Conservation (phyloP, 2,888 invertebrate genomes). For the Flexamia atlantica region DNA sequence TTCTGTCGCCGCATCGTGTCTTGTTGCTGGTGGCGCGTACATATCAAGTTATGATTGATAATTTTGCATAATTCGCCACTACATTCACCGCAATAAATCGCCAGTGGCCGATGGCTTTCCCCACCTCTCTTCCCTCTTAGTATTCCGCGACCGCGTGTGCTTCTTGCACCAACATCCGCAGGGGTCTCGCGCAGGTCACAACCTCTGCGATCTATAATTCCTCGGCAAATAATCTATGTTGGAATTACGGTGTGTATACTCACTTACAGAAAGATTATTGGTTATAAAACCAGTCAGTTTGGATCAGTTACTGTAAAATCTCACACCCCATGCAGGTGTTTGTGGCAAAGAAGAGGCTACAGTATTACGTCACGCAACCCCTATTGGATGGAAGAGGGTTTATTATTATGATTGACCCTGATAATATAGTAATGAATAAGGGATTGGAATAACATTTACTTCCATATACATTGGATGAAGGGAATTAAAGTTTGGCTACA, state of each 20-base stretch:
- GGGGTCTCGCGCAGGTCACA: conserved; percentile 3
- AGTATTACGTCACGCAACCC: too few species aligned
- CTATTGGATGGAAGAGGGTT: too few species aligned
- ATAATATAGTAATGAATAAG: too few species aligned
- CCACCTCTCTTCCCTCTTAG: not conserved
- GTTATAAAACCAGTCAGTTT: too few species aligned
- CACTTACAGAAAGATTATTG: too few species aligned
- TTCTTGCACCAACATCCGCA: conserved; percentile 38
- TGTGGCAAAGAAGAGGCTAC: too few species aligned
- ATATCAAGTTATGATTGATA: conserved; percentile 43
- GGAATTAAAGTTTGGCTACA: too few species aligned
- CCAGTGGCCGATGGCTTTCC: conserved; percentile 23
- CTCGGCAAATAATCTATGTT: not conserved
- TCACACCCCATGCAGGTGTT: too few species aligned
- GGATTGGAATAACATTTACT: too few species aligned
- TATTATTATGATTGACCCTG: too few species aligned
- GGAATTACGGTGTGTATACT: not conserved
- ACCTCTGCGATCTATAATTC: not conserved
- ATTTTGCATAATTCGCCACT: conserved; percentile 46
- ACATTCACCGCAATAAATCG: conserved; percentile 33
- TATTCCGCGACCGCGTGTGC: conserved; percentile 6
- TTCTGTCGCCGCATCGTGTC: not conserved
- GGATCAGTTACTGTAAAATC: too few species aligned
- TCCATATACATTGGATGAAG: too few species aligned
- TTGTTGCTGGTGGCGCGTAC: conserved; percentile 34